Conservation (phyloP, 2,888 invertebrate species). For the Caprella mutica region DNA sequence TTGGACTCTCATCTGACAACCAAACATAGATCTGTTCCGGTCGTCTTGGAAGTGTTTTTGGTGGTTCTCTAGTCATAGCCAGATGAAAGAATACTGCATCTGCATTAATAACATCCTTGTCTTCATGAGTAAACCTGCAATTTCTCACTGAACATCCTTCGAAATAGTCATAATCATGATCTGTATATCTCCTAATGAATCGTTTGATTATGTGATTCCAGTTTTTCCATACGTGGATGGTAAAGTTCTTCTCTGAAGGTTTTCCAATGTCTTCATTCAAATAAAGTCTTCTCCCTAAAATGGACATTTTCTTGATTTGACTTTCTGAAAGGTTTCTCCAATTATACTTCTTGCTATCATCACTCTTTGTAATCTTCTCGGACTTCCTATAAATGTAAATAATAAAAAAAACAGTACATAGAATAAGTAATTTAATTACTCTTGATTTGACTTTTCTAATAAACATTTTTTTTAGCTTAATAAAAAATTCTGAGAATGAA, state of each 20-base stretch:
- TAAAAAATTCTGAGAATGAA: too few species aligned
- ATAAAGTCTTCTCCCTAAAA: conserved; percentile 16
- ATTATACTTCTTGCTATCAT: too few species aligned
- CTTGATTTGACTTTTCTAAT: too few species aligned
- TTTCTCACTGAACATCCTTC: conserved; percentile 51
- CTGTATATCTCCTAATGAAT: conserved; percentile 47
- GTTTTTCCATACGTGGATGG: conserved; percentile 52
- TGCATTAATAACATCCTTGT: conserved; percentile 44
- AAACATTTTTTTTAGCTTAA: too few species aligned
- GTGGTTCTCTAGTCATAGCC: conserved; percentile 43
- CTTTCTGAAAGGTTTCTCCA: conserved; percentile 15
- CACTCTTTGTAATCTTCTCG: too few species aligned
- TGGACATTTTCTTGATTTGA: conserved; percentile 14
- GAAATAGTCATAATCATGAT: conserved; percentile 46
- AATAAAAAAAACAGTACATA: too few species aligned
- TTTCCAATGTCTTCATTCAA: conserved; percentile 13
- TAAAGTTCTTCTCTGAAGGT: conserved; percentile 39
- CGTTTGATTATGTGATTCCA: conserved; percentile 48
- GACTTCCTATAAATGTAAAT: too few species aligned
- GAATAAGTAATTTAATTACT: too few species aligned
- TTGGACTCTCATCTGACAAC: conserved; percentile 56
- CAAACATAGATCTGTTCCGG: conserved; percentile 56
- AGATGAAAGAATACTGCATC: conserved; percentile 57
- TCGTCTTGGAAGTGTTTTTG: conserved; percentile 48
- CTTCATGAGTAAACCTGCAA: conserved; percentile 50